Evolutionary conservation across 2,113 vertebrate genomes (phyloP), one percentile per base, ranked within the genome.

Genomic region (Notothenia coriiceps): DNA sequence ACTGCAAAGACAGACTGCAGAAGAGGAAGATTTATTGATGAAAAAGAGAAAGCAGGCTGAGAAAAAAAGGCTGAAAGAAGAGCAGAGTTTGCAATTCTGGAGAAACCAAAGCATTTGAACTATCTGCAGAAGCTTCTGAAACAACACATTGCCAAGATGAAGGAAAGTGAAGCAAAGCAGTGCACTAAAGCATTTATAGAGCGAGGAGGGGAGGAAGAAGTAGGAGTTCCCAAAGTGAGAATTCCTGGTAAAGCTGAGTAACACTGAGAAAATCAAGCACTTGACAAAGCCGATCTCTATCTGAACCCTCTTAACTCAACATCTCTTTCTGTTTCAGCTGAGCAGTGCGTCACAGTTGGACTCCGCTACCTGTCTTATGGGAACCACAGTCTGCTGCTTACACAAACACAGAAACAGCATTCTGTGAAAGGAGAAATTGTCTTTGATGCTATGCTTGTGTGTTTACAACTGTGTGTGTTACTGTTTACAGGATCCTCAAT

Each of bases 101-200:
- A 62, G 47, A n/a, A 64, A 66, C 47, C 17, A 67, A 59, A 4
- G 1, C 46, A 47, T 71, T 67, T 10, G 1, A 83, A 60, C 29
- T 29, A 81, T 76, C 62, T 61, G 75, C 62, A 78, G 76, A 80
- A 84, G 22, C 60, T 54, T 80, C 60, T 49, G 70, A 71, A 86
- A 76, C 49, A 79, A 74, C 61, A 52, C 70, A 44, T 7, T 70
- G 79, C 18, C 63, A 62, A 83, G 82, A 86, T 82, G 75, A 82
- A 88, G 87, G 65, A 80, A 75, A 71, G 49, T 10, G 55, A 84
- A 43, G 67, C 59, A 56, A 74, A 82, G 55, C 60, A 35, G 33
- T 70, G 71, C 70, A 71, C 69, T 56, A 82, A 20, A 77, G 17
- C 46, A 60, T 55, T 80, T 67, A 79, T 1, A 81, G 9, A 75